Evolutionary conservation across 2,113 vertebrate species (phyloP), one percentile per base, ranked within the genome.

Genomic region (Nycticebus coucang): DNA sequence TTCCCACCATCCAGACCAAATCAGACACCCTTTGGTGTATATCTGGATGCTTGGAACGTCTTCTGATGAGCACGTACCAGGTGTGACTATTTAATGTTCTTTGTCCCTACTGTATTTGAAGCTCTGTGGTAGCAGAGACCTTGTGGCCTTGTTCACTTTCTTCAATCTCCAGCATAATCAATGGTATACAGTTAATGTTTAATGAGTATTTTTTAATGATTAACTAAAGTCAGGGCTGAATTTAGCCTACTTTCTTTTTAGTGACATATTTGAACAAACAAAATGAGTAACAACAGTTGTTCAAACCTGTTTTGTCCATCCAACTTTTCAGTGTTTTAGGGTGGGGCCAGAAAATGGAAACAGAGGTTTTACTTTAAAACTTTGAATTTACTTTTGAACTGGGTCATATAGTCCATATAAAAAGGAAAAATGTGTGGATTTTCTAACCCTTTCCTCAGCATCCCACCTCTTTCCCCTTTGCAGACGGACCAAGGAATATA

Each of bases 341-440:
- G 13, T 71, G 0, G n/a, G 24, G 35, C 13, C 55, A 41, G 53
- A 59, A 59, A 45, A 45, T 45, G 11, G 50, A 15, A 86, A 74
- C 15, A 68, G 35, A 78, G 18, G 21, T 80, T 84, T 96, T 82
- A 60, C 37, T 62, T 85, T 15, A 92, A 88, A 78, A 87, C 8
- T 74, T 94, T 71, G 64, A 87, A 45, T 90, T 82, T 60, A 30
- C 50, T 77, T 77, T 79, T 85, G 66, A 94, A 60, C 33, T 33
- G 57, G 66, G 33, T 86, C 30, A 12, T 77, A 12, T 12, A 33
- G n/a, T 94, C 35, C 53, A 92, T 84, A 79, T 62, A 71, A 59
- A 83, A 64, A 62, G 41, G 35, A 41, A 71, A 86, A 74, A 84
- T 37, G 68, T 0, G 22, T 33, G 37, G 66, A 7, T 72, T 95